A percentile compares a stretch with the other conserved stretches of the same genome.
These are phyloP conservation scores for Greenwoodochromis staneri DNA, from an alignment of 2,113 vertebrate genomes.

Conservation along the genomic window DNA sequence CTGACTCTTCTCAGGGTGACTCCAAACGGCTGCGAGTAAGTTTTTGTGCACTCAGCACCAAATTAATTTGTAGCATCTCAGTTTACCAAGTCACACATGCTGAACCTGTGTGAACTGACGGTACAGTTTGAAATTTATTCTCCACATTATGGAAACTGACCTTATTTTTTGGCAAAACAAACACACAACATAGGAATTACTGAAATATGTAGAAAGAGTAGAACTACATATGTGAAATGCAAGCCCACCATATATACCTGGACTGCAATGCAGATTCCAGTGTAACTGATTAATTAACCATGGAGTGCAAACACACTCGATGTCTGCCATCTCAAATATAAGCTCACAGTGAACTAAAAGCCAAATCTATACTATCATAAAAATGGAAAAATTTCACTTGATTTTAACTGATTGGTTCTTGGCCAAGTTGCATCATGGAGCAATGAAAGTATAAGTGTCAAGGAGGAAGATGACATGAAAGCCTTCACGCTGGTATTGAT, in stretches of 20 bases:
- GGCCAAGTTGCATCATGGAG: not conserved
- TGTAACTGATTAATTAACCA: not conserved
- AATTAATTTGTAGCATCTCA: not conserved
- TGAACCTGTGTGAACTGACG: not conserved
- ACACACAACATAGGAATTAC: not conserved
- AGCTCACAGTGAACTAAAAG: not conserved
- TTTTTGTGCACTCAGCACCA: slow-evolving; percentile 40
- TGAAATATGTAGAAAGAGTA: not conserved
- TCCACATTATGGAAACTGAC: not conserved
- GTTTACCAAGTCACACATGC: not conserved
- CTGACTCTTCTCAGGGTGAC: slow-evolving; percentile 58
- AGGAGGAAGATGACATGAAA: not conserved
- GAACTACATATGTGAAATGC: not conserved
- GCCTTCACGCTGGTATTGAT: not conserved
- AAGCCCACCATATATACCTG: not conserved
- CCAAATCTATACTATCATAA: not conserved
- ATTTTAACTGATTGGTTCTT: not conserved
- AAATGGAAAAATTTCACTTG: not conserved
- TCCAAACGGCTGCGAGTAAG: slow-evolving; percentile 13
- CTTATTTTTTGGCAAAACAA: not conserved
- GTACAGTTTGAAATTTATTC: not conserved
- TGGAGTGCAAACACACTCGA: not conserved
- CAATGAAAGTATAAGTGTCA: not conserved
- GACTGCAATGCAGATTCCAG: not conserved
- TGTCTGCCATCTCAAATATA: not conserved